These are phyloP conservation scores for Butorides virescens DNA, from an alignment of 2,113 vertebrate genomes.

Conservation along the genomic window DNA sequence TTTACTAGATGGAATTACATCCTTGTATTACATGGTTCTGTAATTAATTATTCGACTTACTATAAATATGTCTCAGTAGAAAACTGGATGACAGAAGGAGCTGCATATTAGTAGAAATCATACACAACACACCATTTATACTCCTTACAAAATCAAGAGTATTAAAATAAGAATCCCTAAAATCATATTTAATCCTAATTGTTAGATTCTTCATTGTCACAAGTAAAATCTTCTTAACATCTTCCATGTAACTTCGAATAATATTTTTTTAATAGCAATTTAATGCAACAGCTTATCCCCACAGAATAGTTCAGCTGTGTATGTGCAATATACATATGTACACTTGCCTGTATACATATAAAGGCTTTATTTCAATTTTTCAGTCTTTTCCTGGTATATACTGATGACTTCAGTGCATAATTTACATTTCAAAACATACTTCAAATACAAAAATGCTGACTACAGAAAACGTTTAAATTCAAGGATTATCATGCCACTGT, in stretches of 20 bases:
- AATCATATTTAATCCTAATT: conserved; percentile 2
- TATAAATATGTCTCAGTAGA: conserved; percentile 57
- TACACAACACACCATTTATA: background rate
- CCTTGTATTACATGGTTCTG: conserved; percentile 29
- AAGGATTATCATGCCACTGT: background rate
- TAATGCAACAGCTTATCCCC: background rate
- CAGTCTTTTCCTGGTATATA: background rate
- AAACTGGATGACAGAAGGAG: conserved; percentile 38
- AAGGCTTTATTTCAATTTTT: background rate
- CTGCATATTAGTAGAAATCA: conserved; percentile 35
- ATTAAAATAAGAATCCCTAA: conserved; percentile 6
- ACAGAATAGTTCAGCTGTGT: background rate
- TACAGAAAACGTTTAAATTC: background rate
- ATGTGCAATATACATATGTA: background rate
- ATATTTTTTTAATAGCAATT: background rate
- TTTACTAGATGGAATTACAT: conserved; percentile 57
- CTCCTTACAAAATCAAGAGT: background rate
- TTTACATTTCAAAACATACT: conserved; percentile 21
- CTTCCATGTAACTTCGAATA: background rate
- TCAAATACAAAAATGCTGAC: background rate
- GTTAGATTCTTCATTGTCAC: background rate
- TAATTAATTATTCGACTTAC: conserved; percentile 57
- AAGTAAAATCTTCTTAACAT: background rate
- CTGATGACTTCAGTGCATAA: background rate
- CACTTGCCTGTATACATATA: background rate